phyloP scores from a whole-genome alignment of 2,113 vertebrate genomes.

The Vulpes lagopus region DNA sequence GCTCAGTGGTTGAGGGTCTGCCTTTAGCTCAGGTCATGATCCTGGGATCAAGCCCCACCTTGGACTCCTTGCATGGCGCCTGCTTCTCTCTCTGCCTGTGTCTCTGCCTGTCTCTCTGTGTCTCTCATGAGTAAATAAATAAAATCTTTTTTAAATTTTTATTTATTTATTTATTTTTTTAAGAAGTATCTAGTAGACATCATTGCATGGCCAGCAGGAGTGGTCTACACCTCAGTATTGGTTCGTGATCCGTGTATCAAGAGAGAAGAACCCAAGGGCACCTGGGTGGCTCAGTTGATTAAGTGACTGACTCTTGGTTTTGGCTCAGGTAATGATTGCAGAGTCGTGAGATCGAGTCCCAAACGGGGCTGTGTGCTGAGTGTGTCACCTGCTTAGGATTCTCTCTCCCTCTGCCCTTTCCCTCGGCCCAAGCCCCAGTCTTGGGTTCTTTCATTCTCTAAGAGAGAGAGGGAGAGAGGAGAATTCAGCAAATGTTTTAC shows the following conservation, averaged over 20 bases:
- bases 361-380: accelerated
- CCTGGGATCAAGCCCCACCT: too few species aligned
- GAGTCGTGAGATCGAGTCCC: neutral
- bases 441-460: neutral
- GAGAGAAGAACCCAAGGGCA: neutral
- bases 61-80: too few species aligned
- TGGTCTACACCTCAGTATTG: too few species aligned
- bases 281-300: neutral
- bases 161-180: too few species aligned
- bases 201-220: neutral
- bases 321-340: neutral
- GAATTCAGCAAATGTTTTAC: neutral
- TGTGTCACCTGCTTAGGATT: neutral
- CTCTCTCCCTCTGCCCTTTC: neutral
- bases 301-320: neutral
- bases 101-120: too few species aligned
- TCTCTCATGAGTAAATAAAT: too few species aligned
- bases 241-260: neutral
- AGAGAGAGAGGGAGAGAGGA: neutral
- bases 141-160: too few species aligned
- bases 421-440: too few species aligned
- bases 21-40: too few species aligned
- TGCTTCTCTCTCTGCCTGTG: too few species aligned
- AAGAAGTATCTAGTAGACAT: neutral
- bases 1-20: too few species aligned